Evolutionary conservation across 2,797 vertebrate genomes (phyloP).

Genomic region (Aphelocoma californica): DNA sequence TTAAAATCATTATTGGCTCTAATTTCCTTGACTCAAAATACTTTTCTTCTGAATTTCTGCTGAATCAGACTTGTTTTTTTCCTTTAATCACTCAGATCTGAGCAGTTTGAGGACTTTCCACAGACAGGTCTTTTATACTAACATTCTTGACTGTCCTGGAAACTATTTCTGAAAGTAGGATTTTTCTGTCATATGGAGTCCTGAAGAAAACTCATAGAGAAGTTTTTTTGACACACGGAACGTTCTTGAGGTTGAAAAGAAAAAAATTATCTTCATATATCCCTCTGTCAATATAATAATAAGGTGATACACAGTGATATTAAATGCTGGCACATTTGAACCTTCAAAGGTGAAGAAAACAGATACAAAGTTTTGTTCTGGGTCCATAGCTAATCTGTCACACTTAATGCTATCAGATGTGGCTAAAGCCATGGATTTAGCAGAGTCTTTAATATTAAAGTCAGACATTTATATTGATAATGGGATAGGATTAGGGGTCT

Average conservation of each 20-base stretch:
- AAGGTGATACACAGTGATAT: neutral
- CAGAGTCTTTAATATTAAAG: neutral
- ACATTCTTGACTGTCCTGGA: neutral
- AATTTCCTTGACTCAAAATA: neutral
- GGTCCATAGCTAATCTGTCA: neutral
- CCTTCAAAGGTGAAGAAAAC: neutral
- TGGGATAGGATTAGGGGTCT: neutral
- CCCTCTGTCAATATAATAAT: neutral
- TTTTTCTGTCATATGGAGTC: neutral
- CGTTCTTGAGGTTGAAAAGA: neutral
- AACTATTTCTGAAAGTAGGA: neutral
- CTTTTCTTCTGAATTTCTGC: neutral
- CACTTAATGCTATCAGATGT: neutral
- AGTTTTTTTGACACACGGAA: neutral
- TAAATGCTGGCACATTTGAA: neutral
- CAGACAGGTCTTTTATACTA: neutral
- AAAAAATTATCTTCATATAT: neutral
- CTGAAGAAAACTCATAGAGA: neutral
- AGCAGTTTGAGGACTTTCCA: neutral
- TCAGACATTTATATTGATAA: slow-evolving; percentile 11
- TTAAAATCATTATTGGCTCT: neutral
- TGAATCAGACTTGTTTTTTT: neutral
- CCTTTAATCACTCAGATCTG: neutral
- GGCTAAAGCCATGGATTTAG: neutral
- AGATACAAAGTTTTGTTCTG: neutral